These are phyloP conservation scores for Platygyra sinensis DNA, from an alignment of 64 coral and sea anemone genomes.

Conservation along the genomic window DNA sequence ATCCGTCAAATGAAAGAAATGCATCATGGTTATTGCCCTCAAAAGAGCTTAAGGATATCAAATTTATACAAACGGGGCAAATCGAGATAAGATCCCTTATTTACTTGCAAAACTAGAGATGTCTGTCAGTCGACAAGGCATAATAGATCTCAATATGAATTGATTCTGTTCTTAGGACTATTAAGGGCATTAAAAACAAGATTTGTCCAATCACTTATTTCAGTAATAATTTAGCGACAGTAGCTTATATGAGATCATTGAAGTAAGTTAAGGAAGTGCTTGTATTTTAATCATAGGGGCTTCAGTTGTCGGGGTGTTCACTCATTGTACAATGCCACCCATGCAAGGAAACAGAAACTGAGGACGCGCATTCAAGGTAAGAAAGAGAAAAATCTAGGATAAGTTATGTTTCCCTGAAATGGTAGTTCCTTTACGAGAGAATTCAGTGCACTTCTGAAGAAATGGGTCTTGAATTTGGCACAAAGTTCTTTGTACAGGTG, in stretches of 20 bases:
- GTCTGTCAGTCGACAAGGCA: not conserved
- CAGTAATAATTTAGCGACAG: not conserved
- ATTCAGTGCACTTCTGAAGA: not conserved
- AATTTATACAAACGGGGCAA: no score
- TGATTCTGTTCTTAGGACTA: not conserved
- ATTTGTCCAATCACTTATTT: not conserved
- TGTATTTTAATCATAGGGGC: not conserved
- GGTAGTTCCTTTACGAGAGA: no score
- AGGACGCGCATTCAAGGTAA: not conserved
- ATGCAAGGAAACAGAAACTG: no score
- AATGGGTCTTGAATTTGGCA: not conserved
- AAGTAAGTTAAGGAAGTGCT: not conserved
- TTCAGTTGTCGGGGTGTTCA: not conserved
- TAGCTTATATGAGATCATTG: not conserved
- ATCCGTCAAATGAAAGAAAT: not conserved
- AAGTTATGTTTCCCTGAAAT: no score
- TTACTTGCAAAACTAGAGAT: no score
- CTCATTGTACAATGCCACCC: not conserved
- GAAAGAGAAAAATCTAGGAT: not conserved
- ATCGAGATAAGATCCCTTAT: no score
- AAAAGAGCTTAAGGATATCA: no score
- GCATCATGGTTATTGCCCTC: no score
- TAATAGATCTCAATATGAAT: not conserved
- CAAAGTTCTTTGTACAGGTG: not conserved
- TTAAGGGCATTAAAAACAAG: not conserved